These are phyloP conservation scores for Ptyas mucosa DNA, from an alignment of 2,113 vertebrate genomes.

Conservation along the genomic window DNA sequence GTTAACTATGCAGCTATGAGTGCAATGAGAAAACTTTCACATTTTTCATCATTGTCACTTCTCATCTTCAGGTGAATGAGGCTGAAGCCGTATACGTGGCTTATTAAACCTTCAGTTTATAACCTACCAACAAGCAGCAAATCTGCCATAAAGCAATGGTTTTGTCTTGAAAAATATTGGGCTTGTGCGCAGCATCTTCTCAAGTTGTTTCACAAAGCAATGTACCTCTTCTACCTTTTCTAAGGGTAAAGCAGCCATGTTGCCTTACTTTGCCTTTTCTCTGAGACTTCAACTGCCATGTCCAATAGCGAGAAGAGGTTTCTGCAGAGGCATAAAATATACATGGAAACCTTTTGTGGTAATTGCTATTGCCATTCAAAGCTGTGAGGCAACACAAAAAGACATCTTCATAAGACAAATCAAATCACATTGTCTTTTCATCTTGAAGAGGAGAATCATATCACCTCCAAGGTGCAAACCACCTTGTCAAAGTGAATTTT, in stretches of 20 bases:
- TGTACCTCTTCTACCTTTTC: not conserved
- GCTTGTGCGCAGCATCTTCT: not conserved
- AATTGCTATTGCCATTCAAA: not conserved
- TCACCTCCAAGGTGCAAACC: not conserved
- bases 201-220: not conserved
- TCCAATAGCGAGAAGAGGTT: not conserved
- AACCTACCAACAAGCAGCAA: not conserved
- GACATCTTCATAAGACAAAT: not conserved
- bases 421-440: not conserved
- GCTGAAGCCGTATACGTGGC: not conserved
- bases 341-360: not conserved
- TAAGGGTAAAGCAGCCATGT: not conserved
- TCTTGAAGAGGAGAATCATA: not conserved
- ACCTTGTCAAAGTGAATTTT: not conserved
- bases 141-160: not conserved
- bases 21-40: not conserved
- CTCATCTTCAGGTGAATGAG: not conserved
- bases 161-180: not conserved
- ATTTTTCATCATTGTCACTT: not conserved
- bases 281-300: not conserved
- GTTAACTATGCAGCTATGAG: not conserved
- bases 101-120: not conserved
- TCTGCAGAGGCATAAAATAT: not conserved
- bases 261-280: not conserved
- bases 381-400: not conserved